phyloP scores from a whole-genome alignment of 2,888 invertebrate species.

The Suillia variegata region DNA sequence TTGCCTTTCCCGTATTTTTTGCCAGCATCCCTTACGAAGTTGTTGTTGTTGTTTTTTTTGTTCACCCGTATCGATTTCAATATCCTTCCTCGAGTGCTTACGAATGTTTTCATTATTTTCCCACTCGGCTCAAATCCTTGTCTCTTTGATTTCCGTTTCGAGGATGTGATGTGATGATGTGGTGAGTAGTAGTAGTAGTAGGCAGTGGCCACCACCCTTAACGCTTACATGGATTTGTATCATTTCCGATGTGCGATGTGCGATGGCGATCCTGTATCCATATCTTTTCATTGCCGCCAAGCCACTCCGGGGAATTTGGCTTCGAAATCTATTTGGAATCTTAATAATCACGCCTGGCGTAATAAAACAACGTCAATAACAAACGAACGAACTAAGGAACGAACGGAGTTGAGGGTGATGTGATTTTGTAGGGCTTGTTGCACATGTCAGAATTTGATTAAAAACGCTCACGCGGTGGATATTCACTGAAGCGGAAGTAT shows the following conservation, averaged over 20 bases:
- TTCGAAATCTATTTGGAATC: slow-evolving; percentile 17
- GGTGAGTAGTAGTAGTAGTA: slow-evolving; percentile 3
- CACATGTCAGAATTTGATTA: slow-evolving; percentile 57
- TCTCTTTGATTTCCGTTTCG: slow-evolving; percentile 56
- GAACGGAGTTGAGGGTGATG: background rate
- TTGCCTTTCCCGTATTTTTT: background rate
- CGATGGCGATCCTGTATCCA: background rate
- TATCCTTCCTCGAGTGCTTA: slow-evolving; percentile 32
- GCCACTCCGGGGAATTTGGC: slow-evolving; percentile 29
- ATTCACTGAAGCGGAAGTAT: too few relatives aligned
- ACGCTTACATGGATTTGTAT: slow-evolving; percentile 3
- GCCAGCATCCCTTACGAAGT: too few relatives aligned
- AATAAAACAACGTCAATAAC: background rate
- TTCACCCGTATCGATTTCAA: slow-evolving; percentile 49
- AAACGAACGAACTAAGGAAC: too few relatives aligned
- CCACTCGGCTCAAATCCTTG: slow-evolving; percentile 58
- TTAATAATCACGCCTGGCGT: slow-evolving; percentile 37
- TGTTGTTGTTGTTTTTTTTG: background rate
- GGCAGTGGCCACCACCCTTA: slow-evolving; percentile 8
- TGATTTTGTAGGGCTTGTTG: background rate
- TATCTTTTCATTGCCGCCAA: slow-evolving; percentile 19
- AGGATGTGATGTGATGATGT: slow-evolving; percentile 27
- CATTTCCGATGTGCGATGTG: background rate
- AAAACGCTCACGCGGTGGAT: slow-evolving; percentile 35
- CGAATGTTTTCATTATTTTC: slow-evolving; percentile 59